These are phyloP conservation scores for Galagoides demidoff DNA, from an alignment of 2,797 vertebrate genomes.

Conservation along the genomic window DNA sequence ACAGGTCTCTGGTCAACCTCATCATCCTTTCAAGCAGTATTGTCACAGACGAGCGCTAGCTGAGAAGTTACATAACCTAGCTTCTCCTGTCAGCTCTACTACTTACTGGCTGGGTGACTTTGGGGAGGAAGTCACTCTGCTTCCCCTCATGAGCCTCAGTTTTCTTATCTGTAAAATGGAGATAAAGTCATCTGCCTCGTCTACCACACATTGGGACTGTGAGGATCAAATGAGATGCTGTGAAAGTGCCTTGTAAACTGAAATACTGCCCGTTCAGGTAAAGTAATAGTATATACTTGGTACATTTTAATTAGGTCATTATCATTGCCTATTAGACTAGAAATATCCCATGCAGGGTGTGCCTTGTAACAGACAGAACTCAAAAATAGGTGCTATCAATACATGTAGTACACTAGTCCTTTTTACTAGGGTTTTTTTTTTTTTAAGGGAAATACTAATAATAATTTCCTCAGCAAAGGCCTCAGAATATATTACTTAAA, in stretches of 20 bases:
- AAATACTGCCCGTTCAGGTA: neutral
- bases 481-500: conserved; percentile 62
- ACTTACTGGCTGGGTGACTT: neutral
- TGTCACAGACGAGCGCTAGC: neutral
- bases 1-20: neutral
- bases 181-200: conserved; percentile 27
- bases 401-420: neutral
- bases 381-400: conserved; percentile 8
- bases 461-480: conserved; percentile 50
- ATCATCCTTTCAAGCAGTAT: conserved; percentile 6
- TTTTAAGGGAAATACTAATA: conserved; percentile 23
- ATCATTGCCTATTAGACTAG: neutral
- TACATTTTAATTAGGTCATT: conserved; percentile 8
- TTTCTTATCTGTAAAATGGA: conserved; percentile 48
- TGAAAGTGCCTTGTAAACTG: neutral
- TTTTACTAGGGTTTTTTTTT: neutral
- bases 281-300: neutral
- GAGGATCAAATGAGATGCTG: conserved; percentile 10
- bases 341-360: neutral
- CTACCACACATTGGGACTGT: neutral
- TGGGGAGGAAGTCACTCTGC: neutral
- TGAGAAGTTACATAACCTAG: neutral
- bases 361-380: neutral
- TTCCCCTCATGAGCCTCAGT: neutral
- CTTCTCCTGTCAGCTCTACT: neutral